A percentile compares a stretch with the other conserved stretches of the same genome.
Conservation (phyloP, 2,888 invertebrate species). For the Eueremaeus valkanovi region DNA sequence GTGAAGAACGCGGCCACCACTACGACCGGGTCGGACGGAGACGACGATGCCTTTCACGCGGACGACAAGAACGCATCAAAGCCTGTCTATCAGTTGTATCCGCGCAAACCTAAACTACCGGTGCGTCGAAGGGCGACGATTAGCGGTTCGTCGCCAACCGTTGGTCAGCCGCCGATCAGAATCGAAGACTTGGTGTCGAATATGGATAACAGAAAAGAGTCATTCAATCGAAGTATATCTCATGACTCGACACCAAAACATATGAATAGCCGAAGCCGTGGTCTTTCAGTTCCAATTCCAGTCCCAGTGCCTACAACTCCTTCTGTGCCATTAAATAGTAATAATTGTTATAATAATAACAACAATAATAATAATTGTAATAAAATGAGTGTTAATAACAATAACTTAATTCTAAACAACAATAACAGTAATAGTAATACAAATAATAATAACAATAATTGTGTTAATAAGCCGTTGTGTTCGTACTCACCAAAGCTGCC, state of each 20-base stretch:
- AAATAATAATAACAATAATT: neutral
- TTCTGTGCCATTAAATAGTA: slow-evolving; percentile 33
- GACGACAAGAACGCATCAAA: neutral
- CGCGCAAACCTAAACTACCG: slow-evolving; percentile 24
- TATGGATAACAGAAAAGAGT: slow-evolving; percentile 43
- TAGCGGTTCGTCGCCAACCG: slow-evolving; percentile 71
- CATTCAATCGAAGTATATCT: slow-evolving; percentile 46
- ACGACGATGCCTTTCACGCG: slow-evolving; percentile 18
- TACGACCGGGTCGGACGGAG: slow-evolving; percentile 2
- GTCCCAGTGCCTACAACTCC: neutral
- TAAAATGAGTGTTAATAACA: slow-evolving; percentile 25
- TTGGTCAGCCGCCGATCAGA: slow-evolving; percentile 61
- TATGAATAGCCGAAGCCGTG: neutral
- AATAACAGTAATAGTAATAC: slow-evolving; percentile 17
- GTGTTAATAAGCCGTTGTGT: neutral
- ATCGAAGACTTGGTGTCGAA: slow-evolving; percentile 57
- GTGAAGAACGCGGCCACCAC: slow-evolving; percentile 33
- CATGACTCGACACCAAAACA: slow-evolving; percentile 45
- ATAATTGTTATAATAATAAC: too few relatives aligned
- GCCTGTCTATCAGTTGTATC: slow-evolving; percentile 34
- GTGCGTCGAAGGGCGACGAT: slow-evolving; percentile 71
- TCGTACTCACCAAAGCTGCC: slow-evolving; percentile 30
- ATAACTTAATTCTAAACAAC: neutral
- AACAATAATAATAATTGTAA: slow-evolving; percentile 27
- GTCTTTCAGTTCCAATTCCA: slow-evolving; percentile 10